Evolutionary conservation across 2,888 invertebrate species (phyloP).

Genomic region (Barypeithes pellucidus): DNA sequence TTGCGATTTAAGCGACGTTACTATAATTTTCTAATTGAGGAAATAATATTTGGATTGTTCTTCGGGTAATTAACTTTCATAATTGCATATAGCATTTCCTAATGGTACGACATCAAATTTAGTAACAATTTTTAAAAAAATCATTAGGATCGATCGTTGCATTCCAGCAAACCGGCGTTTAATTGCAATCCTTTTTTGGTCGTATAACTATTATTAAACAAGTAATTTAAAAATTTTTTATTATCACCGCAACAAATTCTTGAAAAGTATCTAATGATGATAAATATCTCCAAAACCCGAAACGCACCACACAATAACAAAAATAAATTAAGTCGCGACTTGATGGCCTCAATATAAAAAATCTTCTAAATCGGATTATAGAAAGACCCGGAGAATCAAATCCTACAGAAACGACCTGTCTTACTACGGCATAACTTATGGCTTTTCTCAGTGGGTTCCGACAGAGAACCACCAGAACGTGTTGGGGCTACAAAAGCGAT

Average conservation of each 20-base stretch:
- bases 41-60: too few relatives aligned
- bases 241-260: constrained; percentile 17
- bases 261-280: constrained; percentile 44
- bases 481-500: constrained; percentile 42
- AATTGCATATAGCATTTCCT: too few relatives aligned
- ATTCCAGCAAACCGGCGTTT: too few relatives aligned
- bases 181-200: not conserved
- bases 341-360: constrained; percentile 44
- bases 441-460: constrained; percentile 62
- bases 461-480: constrained; percentile 54
- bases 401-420: constrained; percentile 58
- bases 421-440: constrained; percentile 58
- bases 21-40: too few relatives aligned
- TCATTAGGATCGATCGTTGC: too few relatives aligned
- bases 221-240: constrained; percentile 4
- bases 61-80: too few relatives aligned
- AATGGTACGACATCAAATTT: too few relatives aligned
- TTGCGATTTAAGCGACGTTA: too few relatives aligned
- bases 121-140: too few relatives aligned
- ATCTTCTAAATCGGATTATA: constrained; percentile 57
- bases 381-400: constrained; percentile 59
- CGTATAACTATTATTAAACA: not conserved
- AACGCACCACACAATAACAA: constrained; percentile 54
- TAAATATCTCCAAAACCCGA: constrained; percentile 43
- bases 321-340: constrained; percentile 56